These are phyloP conservation scores for Pollenia amentaria DNA, from an alignment of 2,888 invertebrate genomes.

Conservation along the genomic window DNA sequence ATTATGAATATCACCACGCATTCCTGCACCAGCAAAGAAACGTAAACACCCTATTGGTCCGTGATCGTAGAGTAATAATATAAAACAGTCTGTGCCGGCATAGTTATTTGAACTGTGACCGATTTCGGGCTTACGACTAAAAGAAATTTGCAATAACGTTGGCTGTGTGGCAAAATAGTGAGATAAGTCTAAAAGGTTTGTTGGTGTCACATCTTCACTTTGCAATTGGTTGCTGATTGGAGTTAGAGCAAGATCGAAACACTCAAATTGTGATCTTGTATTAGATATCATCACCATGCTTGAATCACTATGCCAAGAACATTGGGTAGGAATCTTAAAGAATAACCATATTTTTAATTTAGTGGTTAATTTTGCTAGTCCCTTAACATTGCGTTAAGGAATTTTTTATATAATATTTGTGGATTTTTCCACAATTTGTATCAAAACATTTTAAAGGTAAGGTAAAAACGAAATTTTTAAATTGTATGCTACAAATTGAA, in stretches of 20 bases:
- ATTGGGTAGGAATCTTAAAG: conserved; percentile 87
- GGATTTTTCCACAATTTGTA: too few species aligned
- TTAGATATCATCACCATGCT: conserved; percentile 89
- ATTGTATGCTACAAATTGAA: too few species aligned
- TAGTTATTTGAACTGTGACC: conserved; percentile 81
- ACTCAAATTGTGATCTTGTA: conserved; percentile 90
- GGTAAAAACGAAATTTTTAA: too few species aligned
- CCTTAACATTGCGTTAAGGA: too few species aligned
- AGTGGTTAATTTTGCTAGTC: too few species aligned
- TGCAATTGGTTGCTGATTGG: conserved; percentile 88
- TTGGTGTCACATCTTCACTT: conserved; percentile 88
- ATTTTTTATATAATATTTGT: too few species aligned
- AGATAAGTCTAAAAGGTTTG: conserved; percentile 88
- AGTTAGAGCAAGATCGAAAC: conserved; percentile 90
- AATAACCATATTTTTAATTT: conserved; percentile 22
- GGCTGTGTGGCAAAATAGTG: conserved; percentile 85
- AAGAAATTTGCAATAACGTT: conserved; percentile 86
- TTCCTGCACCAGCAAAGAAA: conserved; percentile 85
- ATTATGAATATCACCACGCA: conserved; percentile 84
- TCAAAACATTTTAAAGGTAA: too few species aligned
- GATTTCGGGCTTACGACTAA: conserved; percentile 86
- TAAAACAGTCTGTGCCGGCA: conserved; percentile 85
- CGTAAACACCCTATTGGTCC: conserved; percentile 87
- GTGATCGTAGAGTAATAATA: conserved; percentile 87
- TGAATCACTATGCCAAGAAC: conserved; percentile 90